Conservation (phyloP, 1,140 invertebrate genomes). For the Drosophila littoralis region DNA sequence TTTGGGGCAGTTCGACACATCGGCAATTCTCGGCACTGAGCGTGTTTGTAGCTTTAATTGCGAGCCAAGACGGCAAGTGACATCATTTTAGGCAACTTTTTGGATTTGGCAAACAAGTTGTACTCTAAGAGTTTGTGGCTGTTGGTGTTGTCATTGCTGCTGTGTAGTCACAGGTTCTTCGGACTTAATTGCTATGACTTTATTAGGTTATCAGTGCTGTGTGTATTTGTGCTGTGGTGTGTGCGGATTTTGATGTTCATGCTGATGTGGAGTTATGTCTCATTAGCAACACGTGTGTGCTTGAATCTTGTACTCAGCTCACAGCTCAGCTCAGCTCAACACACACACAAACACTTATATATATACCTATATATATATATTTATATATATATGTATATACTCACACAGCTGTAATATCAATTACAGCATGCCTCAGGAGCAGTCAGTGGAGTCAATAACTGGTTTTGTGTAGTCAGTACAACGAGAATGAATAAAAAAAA, state of each 20-base stretch:
- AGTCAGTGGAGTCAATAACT: slow-evolving; percentile 69
- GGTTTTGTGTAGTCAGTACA: slow-evolving; percentile 59
- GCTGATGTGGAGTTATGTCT: slow-evolving; percentile 73
- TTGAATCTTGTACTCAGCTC: slow-evolving; percentile 36
- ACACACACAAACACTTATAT: slow-evolving; percentile 6
- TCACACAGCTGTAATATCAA: slow-evolving; percentile 79
- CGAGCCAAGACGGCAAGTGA: slow-evolving; percentile 69
- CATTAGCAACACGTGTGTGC: slow-evolving; percentile 79
- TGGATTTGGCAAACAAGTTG: slow-evolving; percentile 51
- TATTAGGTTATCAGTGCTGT: slow-evolving; percentile 75
- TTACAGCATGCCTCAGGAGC: slow-evolving; percentile 83
- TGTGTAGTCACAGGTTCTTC: slow-evolving; percentile 56
- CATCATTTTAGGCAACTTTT: slow-evolving; percentile 77
- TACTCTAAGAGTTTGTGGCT: slow-evolving; percentile 30
- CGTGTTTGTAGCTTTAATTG: slow-evolving; percentile 62
- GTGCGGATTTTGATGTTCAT: slow-evolving; percentile 35
- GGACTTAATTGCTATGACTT: slow-evolving; percentile 77
- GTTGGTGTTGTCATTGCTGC: slow-evolving; percentile 13
- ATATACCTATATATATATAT: neutral
- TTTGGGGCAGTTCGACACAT: slow-evolving; percentile 31
- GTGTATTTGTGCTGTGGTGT: slow-evolving; percentile 16
- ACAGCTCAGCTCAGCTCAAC: slow-evolving; percentile 21
- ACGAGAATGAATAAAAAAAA: slow-evolving; percentile 21
- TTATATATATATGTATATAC: slow-evolving; percentile 16
- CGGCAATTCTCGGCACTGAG: slow-evolving; percentile 44